phyloP scores from a whole-genome alignment of 2,113 vertebrate genomes.

The Corythornis cristatus region DNA sequence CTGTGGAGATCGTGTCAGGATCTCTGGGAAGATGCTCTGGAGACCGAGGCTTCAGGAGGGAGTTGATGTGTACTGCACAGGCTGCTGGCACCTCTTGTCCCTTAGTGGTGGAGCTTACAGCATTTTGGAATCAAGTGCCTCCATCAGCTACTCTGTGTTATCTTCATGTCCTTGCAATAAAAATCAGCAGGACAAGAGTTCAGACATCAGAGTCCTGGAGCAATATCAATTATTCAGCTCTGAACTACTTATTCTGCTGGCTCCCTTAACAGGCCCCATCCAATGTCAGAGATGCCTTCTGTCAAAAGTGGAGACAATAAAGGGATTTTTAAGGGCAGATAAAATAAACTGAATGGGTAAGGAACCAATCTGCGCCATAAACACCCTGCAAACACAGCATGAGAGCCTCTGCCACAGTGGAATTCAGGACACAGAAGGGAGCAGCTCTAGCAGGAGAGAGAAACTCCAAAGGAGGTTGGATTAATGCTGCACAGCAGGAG shows the following conservation, averaged over 20 bases:
- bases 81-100: neutral
- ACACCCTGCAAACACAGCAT: neutral
- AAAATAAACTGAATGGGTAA: neutral
- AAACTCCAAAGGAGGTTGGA: neutral
- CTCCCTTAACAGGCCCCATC: neutral
- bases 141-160: neutral
- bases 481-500: neutral
- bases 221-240: neutral
- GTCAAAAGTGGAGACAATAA: neutral
- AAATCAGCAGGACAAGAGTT: neutral
- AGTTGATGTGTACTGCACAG: accelerated
- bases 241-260: neutral
- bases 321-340: neutral
- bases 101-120: neutral
- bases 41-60: neutral
- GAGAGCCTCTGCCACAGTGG: neutral
- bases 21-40: neutral
- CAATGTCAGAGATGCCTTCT: neutral
- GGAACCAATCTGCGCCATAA: neutral
- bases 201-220: neutral
- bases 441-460: neutral
- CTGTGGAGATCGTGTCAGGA: neutral
- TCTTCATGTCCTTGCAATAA: neutral
- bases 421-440: neutral
- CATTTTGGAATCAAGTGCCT: accelerated